These are phyloP conservation scores for Oedothorax gibbosus DNA, from an alignment of 1,140 invertebrate genomes.

Conservation along the genomic window DNA sequence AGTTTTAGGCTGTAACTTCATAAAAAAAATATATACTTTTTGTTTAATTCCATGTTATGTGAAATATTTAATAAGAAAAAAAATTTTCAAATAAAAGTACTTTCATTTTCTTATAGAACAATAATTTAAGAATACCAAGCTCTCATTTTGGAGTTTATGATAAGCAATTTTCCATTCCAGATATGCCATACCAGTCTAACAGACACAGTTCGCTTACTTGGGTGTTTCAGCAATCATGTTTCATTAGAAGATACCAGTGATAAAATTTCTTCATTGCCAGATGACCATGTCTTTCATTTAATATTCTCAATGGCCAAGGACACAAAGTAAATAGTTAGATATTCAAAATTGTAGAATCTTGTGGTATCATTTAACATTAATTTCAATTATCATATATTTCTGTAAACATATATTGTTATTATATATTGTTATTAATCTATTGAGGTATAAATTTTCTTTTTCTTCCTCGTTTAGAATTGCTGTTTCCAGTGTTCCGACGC, in stretches of 20 bases:
- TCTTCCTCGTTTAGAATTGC: slow-evolving; percentile 31
- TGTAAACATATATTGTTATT: neutral
- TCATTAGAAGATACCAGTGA: slow-evolving; percentile 56
- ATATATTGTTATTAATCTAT: neutral
- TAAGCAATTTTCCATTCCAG: slow-evolving; percentile 68
- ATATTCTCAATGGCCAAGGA: slow-evolving; percentile 58
- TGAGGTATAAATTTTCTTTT: neutral
- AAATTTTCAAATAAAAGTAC: too few relatives aligned
- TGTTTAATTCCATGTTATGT: too few relatives aligned
- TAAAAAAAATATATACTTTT: too few relatives aligned
- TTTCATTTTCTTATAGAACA: too few relatives aligned
- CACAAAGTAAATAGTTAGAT: slow-evolving; percentile 45
- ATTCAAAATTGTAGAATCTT: neutral
- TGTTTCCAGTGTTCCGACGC: slow-evolving; percentile 52
- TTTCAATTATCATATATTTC: neutral
- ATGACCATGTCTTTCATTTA: slow-evolving; percentile 59
- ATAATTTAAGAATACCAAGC: too few relatives aligned
- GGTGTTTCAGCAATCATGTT: slow-evolving; percentile 79
- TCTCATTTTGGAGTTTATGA: neutral
- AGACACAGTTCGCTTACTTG: slow-evolving; percentile 89
- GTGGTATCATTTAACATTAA: neutral
- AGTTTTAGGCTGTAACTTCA: too few relatives aligned
- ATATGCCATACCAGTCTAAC: slow-evolving; percentile 92
- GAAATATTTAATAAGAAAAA: too few relatives aligned
- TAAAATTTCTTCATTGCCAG: slow-evolving; percentile 28